phyloP scores from a whole-genome alignment of 2,113 vertebrate genomes.

The human (Homo sapiens) region DNA sequence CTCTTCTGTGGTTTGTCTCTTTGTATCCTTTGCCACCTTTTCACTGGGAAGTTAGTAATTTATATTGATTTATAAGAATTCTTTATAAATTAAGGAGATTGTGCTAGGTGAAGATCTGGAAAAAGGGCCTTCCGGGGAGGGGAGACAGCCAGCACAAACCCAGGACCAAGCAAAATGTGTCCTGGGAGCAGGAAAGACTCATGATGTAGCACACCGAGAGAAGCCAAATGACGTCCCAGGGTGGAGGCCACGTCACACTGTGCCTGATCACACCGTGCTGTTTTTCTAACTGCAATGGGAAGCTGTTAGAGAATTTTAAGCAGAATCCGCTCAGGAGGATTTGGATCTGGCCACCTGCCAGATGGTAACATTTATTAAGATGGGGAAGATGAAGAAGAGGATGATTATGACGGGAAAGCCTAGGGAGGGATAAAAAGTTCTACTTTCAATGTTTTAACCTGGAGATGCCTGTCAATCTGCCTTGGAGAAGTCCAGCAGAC shows the following conservation, averaged over 20 bases:
- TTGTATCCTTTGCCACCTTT: background rate
- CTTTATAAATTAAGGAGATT: background rate
- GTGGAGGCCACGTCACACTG: fast-evolving
- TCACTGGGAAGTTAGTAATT: background rate
- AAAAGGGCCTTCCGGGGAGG: background rate
- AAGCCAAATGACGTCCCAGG: background rate
- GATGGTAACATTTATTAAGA: background rate
- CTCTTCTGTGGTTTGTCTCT: background rate
- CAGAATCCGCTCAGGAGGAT: background rate
- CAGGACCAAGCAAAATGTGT: background rate
- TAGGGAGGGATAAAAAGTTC: background rate
- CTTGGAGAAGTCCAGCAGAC: background rate
- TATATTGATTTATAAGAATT: background rate
- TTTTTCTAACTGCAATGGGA: background rate
- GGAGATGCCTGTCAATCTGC: background rate
- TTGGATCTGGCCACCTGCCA: background rate
- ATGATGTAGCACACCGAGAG: background rate
- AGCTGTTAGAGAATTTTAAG: background rate
- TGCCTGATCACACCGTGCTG: background rate
- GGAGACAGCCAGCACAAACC: background rate
- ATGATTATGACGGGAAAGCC: no score
- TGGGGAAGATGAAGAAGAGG: background rate
- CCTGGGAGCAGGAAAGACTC: background rate
- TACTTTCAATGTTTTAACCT: background rate
- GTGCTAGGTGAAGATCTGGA: background rate